Conservation (phyloP, 1,140 invertebrate species). For the Pygmarrhopalites habei region DNA sequence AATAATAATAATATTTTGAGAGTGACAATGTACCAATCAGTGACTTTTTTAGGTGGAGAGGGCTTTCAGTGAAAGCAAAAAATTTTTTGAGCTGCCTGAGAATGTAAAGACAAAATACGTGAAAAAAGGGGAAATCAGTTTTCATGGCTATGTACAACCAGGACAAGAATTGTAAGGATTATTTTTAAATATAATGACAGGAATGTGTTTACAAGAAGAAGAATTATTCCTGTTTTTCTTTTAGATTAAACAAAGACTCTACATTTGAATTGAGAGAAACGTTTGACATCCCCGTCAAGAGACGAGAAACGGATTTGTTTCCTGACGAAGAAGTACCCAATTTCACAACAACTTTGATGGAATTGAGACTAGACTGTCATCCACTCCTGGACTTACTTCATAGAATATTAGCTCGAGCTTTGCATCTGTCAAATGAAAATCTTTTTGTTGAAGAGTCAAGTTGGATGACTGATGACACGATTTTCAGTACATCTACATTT, state of each 20-base stretch:
- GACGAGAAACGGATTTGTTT: background rate
- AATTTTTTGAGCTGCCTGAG: constrained; percentile 23
- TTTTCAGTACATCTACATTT: constrained; percentile 1
- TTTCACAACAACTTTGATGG: background rate
- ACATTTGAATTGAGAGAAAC: constrained; percentile 5
- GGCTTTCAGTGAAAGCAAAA: constrained; percentile 20
- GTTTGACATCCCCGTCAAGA: constrained; percentile 12
- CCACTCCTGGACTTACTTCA: constrained; percentile 10
- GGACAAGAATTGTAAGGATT: constrained; percentile 24
- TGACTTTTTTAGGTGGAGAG: background rate
- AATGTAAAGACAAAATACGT: constrained; percentile 22
- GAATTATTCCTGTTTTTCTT: background rate
- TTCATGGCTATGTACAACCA: constrained; percentile 23
- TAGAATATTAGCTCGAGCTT: constrained; percentile 13
- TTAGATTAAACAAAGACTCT: constrained; percentile 13
- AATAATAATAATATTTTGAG: too few relatives aligned
- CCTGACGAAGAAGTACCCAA: constrained; percentile 8
- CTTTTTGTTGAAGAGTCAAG: constrained; percentile 8
- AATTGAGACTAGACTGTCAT: constrained; percentile 1
- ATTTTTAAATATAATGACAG: too few relatives aligned
- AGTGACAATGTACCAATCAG: too few relatives aligned
- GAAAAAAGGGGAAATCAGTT: constrained; percentile 15
- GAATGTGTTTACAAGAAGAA: too few relatives aligned
- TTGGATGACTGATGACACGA: background rate
- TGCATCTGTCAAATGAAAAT: background rate